Conservation (phyloP, 2,888 invertebrate genomes). For the Tachina fera region DNA sequence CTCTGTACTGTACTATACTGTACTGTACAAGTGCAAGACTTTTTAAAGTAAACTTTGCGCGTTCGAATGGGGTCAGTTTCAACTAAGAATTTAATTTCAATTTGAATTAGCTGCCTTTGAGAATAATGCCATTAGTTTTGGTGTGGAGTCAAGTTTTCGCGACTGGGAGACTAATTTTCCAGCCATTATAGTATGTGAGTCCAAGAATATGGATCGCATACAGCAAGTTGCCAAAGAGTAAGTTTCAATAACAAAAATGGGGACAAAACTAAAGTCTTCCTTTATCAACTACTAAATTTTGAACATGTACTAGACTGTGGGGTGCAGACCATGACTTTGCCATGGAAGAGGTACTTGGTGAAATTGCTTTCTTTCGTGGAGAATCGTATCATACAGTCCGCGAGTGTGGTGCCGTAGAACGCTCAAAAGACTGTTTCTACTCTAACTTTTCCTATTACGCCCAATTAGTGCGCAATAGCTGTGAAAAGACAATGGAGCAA, state of each 20-base stretch:
- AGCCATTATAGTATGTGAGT: constrained; percentile 88
- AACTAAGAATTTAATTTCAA: neutral
- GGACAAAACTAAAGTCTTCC: no score
- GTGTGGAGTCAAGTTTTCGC: constrained; percentile 88
- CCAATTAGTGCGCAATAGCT: constrained; percentile 85
- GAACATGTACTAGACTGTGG: constrained; percentile 84
- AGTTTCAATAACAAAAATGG: constrained; percentile 76
- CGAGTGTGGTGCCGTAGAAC: constrained; percentile 84
- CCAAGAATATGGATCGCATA: constrained; percentile 85
- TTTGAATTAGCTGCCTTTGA: constrained; percentile 84
- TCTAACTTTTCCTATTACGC: constrained; percentile 86
- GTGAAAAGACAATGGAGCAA: constrained; percentile 84
- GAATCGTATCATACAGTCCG: constrained; percentile 87
- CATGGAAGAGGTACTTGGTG: constrained; percentile 88
- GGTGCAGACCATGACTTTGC: constrained; percentile 87
- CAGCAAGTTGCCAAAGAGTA: constrained; percentile 87
- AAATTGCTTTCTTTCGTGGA: constrained; percentile 88
- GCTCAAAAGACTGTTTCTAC: constrained; percentile 85
- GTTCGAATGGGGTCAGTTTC: neutral
- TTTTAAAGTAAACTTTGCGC: no score
- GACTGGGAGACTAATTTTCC: constrained; percentile 90
- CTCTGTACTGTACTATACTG: no score
- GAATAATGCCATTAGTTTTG: constrained; percentile 89
- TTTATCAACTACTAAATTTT: neutral
- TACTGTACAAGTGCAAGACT: no score